These are phyloP conservation scores for Mastigias papua DNA, from an alignment of 30 jellyfish, hydroid and myxozoan species.

Conservation along the genomic window DNA sequence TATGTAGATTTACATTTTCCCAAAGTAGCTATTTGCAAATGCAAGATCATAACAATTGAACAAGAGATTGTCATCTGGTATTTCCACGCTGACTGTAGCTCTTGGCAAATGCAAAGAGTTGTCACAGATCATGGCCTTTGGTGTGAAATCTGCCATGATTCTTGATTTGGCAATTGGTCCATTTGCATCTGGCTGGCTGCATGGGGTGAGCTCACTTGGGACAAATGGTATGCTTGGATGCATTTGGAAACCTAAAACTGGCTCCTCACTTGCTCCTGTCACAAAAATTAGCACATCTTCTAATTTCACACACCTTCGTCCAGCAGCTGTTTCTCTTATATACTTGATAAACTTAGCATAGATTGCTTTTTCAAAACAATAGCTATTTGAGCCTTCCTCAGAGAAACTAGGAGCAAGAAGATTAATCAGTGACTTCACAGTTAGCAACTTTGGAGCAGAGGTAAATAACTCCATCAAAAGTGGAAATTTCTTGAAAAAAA, in stretches of 20 bases:
- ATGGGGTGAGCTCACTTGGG: not conserved
- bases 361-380: conserved; percentile 29
- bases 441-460: conserved; percentile 13
- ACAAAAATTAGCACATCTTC: conserved; percentile 33
- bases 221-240: conserved; percentile 32
- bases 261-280: conserved; percentile 67
- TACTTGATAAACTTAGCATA: conserved; percentile 23
- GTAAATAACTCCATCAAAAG: conserved; percentile 25
- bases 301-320: conserved; percentile 3
- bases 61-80: conserved; percentile 19
- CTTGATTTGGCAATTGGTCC: not conserved
- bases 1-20: not conserved
- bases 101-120: conserved; percentile 44
- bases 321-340: conserved; percentile 38
- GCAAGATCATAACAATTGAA: conserved; percentile 23
- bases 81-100: conserved; percentile 7
- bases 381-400: conserved; percentile 31
- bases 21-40: not conserved
- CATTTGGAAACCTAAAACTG: conserved; percentile 34
- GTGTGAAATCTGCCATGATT: conserved; percentile 6
- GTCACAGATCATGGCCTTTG: conserved; percentile 41
- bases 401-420: conserved; percentile 44
- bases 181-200: not conserved
- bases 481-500: conserved; percentile 18
- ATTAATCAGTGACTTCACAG: conserved; percentile 18